phyloP scores from a whole-genome alignment of 2,113 vertebrate species.

The Chaetops frenatus region DNA sequence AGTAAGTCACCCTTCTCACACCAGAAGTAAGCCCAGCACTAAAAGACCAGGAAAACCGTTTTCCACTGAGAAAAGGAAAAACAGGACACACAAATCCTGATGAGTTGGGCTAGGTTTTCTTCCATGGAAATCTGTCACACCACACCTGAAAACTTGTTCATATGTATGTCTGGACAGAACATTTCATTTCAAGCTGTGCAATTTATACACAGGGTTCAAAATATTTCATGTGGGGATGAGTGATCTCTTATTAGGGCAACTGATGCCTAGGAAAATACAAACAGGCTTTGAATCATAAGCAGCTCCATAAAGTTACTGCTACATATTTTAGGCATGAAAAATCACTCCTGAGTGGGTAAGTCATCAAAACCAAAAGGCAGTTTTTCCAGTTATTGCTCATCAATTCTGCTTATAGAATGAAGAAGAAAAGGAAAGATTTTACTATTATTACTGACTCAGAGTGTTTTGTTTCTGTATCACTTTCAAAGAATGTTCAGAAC shows the following conservation, averaged over 20 bases:
- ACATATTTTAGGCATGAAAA: background rate
- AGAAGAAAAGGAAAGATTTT: background rate
- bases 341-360: background rate
- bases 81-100: background rate
- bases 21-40: background rate
- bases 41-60: background rate
- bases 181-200: background rate
- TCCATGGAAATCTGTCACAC: background rate
- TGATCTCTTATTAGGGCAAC: background rate
- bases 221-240: background rate
- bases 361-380: background rate
- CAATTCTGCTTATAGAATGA: background rate
- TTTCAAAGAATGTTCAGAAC: conserved; percentile 46
- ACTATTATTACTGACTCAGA: conserved; percentile 7
- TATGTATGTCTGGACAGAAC: background rate
- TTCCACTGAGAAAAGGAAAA: background rate
- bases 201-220: background rate
- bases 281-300: background rate
- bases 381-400: background rate
- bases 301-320: background rate
- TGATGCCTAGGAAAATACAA: background rate
- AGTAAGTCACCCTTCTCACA: background rate
- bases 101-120: background rate
- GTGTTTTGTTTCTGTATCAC: conserved; percentile 34
- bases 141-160: background rate